Conservation (phyloP, 2,888 invertebrate genomes). For the Ophioninae sp. region DNA sequence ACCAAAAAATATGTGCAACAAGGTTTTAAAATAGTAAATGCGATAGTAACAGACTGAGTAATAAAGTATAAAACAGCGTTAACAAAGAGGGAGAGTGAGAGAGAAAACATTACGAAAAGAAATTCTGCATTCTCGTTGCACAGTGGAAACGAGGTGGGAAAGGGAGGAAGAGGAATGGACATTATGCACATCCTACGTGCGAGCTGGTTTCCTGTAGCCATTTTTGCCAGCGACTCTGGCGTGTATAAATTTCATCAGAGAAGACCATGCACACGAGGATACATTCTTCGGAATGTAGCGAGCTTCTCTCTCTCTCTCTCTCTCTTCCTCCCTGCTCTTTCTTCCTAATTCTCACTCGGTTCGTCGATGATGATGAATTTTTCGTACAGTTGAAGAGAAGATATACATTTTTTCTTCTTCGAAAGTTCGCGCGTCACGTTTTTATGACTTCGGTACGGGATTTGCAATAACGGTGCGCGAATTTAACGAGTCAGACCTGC, state of each 20-base stretch:
- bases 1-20: too few relatives aligned
- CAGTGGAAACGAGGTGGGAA: not conserved
- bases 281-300: constrained; percentile 36
- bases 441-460: constrained; percentile 55
- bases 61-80: too few relatives aligned
- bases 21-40: too few relatives aligned
- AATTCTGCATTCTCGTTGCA: not conserved
- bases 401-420: constrained; percentile 29
- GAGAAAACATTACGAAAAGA: not conserved
- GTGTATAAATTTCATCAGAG: constrained; percentile 41
- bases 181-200: constrained; percentile 58
- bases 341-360: not conserved
- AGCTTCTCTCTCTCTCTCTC: constrained; percentile 25
- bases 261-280: constrained; percentile 24
- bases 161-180: constrained; percentile 30
- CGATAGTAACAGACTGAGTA: too few relatives aligned
- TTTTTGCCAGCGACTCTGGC: constrained; percentile 40
- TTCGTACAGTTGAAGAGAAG: not conserved
- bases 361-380: constrained; percentile 23
- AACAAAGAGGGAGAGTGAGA: not conserved
- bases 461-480: constrained; percentile 59
- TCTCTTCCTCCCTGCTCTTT: not conserved
- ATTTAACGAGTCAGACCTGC: constrained; percentile 54
- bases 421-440: constrained; percentile 47
- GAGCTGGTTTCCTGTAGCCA: constrained; percentile 59